Evolutionary conservation across 2,888 invertebrate genomes (phyloP), one percentile per base, ranked within the genome.

Genomic region (Caenorhabditis wallacei): DNA sequence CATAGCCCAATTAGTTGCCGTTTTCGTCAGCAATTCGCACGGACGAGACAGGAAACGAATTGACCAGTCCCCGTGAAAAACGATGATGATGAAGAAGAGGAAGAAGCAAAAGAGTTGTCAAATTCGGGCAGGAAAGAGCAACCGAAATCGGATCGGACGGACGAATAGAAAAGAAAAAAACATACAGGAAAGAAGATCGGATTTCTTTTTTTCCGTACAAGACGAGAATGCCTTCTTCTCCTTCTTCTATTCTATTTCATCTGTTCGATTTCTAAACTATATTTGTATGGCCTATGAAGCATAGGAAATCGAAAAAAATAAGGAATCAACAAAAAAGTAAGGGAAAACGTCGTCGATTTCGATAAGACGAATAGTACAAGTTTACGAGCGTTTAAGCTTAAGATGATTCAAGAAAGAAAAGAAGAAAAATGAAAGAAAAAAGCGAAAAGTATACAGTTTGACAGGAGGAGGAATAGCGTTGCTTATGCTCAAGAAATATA

Each of bases 121-220:
- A 64, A 72, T 54, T 64, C 63, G 64, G 64, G 61, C 18, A 61
- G 30, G 26, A 64, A 66, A 26, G 56, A 74, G 66, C 51, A 30
- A 22, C 68, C 64, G 76, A 76, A 69, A 78, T 63, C 69, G 69
- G 69, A 78, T 69, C 69, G 61, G 48, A 48, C 30, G 20, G 24
- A 64, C 20, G 51, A 56, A 59, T 20, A 59, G n/a, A 24, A 66
- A 53, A 13, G 35, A 16, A 54, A 53, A 46, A 63, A 70, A 63
- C 20, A n/a, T n/a, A 61, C 18, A 64, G 35, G 35, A 40, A 40
- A 20, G 53, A 69, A 69, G 78, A 78, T 78, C 78, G 69, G 48
- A 78, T 78, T 78, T 78, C 78, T n/a, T 56, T 61, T 13, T 48
- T 70, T 76, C 69, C 69, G 78, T 69, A 76, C 61, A 76, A 76